Evolutionary conservation across 2,797 vertebrate genomes (phyloP).

Genomic region (Hyperoplus immaculatus): DNA sequence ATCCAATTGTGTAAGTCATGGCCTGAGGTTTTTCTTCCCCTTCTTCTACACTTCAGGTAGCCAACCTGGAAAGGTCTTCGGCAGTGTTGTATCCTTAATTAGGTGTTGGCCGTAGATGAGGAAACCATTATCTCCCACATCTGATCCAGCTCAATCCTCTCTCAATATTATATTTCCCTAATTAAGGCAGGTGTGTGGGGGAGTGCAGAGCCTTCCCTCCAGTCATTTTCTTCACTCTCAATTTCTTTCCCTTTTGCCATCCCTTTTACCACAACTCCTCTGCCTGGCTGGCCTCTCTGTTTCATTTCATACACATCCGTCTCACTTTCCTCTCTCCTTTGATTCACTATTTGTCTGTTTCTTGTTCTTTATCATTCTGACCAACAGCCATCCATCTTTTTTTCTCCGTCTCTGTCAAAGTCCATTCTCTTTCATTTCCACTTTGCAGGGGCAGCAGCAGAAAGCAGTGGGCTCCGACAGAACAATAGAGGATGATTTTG

Average conservation of each 20-base stretch:
- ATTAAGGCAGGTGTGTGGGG: constrained; percentile 68
- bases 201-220: constrained; percentile 50
- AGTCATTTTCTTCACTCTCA: constrained; percentile 42
- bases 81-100: constrained; percentile 62
- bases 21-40: constrained; percentile 58
- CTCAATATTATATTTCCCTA: constrained; percentile 75
- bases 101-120: constrained; percentile 62
- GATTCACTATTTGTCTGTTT: constrained; percentile 50
- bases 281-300: constrained; percentile 15
- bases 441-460: neutral
- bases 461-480: constrained; percentile 22
- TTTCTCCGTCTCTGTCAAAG: neutral
- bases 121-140: constrained; percentile 71
- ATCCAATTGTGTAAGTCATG: constrained; percentile 68
- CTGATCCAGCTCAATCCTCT: constrained; percentile 72
- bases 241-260: constrained; percentile 44
- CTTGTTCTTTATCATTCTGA: constrained; percentile 38
- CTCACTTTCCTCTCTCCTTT: constrained; percentile 44
- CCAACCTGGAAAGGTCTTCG: constrained; percentile 57
- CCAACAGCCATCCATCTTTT: constrained; percentile 41
- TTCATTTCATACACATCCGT: constrained; percentile 37
- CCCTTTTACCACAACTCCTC: constrained; percentile 37
- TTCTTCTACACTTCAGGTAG: constrained; percentile 48
- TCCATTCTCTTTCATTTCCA: constrained; percentile 24
- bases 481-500: constrained; percentile 61